Base-by-base conservation (phyloP, 1,140 invertebrate genomes). In the Habropoda laboriosa region DNA sequence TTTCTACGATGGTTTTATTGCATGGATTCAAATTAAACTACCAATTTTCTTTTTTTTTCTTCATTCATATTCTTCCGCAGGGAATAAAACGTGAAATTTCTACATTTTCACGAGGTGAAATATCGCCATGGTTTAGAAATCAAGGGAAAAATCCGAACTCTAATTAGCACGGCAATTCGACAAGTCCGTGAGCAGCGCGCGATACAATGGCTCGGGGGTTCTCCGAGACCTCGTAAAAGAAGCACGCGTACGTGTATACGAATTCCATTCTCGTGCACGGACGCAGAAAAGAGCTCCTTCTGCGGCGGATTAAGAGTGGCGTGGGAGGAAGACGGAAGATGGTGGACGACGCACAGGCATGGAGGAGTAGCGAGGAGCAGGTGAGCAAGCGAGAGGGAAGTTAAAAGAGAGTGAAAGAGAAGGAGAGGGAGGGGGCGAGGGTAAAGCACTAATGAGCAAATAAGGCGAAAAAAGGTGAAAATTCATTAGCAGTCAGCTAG, bases 401-500 rank as follows among this genome's bases (percentile, higher is more conserved):
- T n/a, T n/a, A n/a, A n/a, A n/a, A n/a, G n/a, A n/a, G n/a, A n/a
- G n/a, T n/a, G n/a, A n/a, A n/a, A n/a, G n/a, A n/a, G n/a, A n/a
- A n/a, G n/a, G n/a, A n/a, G 66, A 53, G 78, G 67, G 73, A 75
- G 83, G 83, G 80, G 84, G 80, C 86, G 83, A 87, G 83, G 82
- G 85, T 87, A 86, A 88, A 85, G 80, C 82, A 89, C 89, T 92
- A 92, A 92, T 91, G 90, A 92, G 91, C 84, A 90, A 91, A 88
- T 84, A 86, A 88, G 86, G 85, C 86, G 86, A 92, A 91, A 90
- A 91, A 90, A 88, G 81, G 88, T 87, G 87, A 90, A 92, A 92
- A 92, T 92, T 92, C 91, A 93, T 93, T 92, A 92, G 89, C 88
- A 88, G 90, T 90, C 85, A 89, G 87, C 86, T 85, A 83, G 89